Percentiles rank a stretch among this genome's conserved stretches.
Conservation (phyloP, 2,888 invertebrate genomes). For the Siphlonurus alternatus region DNA sequence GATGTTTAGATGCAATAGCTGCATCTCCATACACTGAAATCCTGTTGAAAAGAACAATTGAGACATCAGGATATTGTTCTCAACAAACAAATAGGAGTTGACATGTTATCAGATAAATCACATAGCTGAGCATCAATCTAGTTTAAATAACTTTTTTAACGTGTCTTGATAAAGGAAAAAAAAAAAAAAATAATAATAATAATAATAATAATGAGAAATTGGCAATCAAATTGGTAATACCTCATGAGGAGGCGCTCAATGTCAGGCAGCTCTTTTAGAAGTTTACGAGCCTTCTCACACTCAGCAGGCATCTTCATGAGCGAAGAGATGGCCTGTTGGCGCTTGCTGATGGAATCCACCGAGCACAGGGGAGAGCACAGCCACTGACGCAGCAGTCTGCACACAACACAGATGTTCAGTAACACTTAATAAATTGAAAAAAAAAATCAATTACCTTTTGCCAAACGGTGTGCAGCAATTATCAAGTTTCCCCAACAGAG, state of each 20-base stretch:
- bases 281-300: constrained; percentile 41
- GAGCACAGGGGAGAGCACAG: constrained; percentile 82
- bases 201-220: too few relatives aligned
- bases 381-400: constrained; percentile 60
- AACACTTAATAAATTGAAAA: neutral
- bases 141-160: too few relatives aligned
- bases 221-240: too few relatives aligned
- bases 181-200: too few relatives aligned
- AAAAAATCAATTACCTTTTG: constrained; percentile 43
- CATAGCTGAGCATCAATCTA: too few relatives aligned
- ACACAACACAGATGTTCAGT: neutral
- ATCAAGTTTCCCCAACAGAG: constrained; percentile 67
- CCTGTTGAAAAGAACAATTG: too few relatives aligned
- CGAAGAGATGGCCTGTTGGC: constrained; percentile 70
- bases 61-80: too few relatives aligned
- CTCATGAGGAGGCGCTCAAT: constrained; percentile 82
- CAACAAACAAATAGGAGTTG: too few relatives aligned
- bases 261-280: constrained; percentile 73
- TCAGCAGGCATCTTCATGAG: constrained; percentile 46
- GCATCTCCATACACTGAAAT: constrained; percentile 83
- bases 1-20: constrained; percentile 58
- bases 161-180: too few relatives aligned
- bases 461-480: constrained; percentile 86
- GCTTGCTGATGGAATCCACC: constrained; percentile 47
- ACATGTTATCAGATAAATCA: too few relatives aligned